phyloP scores from a whole-genome alignment of 2,797 vertebrate genomes.

The Acanthurus lineatus region DNA sequence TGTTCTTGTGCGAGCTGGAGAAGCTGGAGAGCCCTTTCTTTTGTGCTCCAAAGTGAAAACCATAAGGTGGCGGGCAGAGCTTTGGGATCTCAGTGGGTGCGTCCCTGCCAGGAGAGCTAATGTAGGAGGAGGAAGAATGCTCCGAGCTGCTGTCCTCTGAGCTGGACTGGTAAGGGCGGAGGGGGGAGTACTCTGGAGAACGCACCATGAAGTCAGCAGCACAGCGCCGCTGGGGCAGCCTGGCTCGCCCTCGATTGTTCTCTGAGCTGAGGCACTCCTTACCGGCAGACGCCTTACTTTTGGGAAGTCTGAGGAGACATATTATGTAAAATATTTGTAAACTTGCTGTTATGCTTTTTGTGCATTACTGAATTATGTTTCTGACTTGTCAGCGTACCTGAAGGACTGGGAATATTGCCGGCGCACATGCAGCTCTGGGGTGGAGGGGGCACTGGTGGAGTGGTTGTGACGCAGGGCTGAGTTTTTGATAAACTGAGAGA shows the following conservation, averaged over 20 bases:
- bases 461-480: slow-evolving; percentile 81
- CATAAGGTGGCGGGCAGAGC: slow-evolving; percentile 85
- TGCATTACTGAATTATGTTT: background rate
- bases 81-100: slow-evolving; percentile 77
- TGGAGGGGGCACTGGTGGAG: slow-evolving; percentile 88
- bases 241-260: slow-evolving; percentile 77
- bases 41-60: slow-evolving; percentile 78
- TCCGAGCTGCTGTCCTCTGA: slow-evolving; percentile 92
- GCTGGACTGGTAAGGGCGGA: slow-evolving; percentile 85
- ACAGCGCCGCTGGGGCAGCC: slow-evolving; percentile 82
- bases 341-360: background rate
- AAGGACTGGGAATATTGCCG: slow-evolving; percentile 88
- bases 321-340: background rate
- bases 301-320: slow-evolving; percentile 82
- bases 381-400: slow-evolving; percentile 78
- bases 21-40: slow-evolving; percentile 59
- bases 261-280: slow-evolving; percentile 62
- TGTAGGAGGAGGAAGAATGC: slow-evolving; percentile 88
- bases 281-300: slow-evolving; percentile 74
- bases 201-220: slow-evolving; percentile 84
- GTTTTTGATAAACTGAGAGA: slow-evolving; percentile 81
- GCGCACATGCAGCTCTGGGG: slow-evolving; percentile 88
- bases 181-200: slow-evolving; percentile 82
- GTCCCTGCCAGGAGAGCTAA: slow-evolving; percentile 82
- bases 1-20: slow-evolving; percentile 58